Evolutionary conservation across 1,140 invertebrate species (phyloP).

Genomic region (Parasteatoda tepidariorum): DNA sequence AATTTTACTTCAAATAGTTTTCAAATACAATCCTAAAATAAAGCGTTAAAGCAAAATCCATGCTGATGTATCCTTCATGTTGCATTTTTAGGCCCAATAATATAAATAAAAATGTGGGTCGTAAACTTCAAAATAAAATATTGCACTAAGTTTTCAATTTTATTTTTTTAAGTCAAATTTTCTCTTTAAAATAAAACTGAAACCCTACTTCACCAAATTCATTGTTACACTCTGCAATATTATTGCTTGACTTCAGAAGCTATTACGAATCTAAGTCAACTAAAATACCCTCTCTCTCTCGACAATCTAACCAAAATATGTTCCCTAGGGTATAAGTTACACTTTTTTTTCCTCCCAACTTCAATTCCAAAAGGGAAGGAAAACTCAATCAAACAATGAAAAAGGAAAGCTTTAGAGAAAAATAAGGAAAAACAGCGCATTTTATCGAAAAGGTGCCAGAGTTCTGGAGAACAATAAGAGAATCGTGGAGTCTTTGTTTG

Average conservation of each 20-base stretch:
- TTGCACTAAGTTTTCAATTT: too few relatives aligned
- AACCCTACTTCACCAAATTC: too few relatives aligned
- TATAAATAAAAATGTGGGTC: too few relatives aligned
- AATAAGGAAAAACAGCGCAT: constrained; percentile 4
- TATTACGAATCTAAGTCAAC: neutral
- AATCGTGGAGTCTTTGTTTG: constrained; percentile 46
- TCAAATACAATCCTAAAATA: too few relatives aligned
- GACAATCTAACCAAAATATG: neutral
- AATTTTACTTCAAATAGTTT: too few relatives aligned
- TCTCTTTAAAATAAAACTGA: too few relatives aligned
- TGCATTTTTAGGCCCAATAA: too few relatives aligned
- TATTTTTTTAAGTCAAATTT: too few relatives aligned
- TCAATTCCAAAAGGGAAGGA: constrained; percentile 2
- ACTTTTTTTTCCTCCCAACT: neutral
- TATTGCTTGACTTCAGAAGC: neutral
- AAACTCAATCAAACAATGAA: constrained; percentile 46
- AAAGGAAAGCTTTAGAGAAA: constrained; percentile 40
- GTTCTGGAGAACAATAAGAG: constrained; percentile 45
- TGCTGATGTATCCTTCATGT: too few relatives aligned
- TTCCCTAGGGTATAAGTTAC: constrained; percentile 29
- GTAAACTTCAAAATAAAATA: too few relatives aligned
- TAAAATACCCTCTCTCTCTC: neutral
- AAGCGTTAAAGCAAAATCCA: too few relatives aligned
- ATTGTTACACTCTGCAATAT: neutral
- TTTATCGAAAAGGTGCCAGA: constrained; percentile 52